phyloP scores from a whole-genome alignment of 1,140 invertebrate genomes.

The Meloidogyne floridensis region DNA sequence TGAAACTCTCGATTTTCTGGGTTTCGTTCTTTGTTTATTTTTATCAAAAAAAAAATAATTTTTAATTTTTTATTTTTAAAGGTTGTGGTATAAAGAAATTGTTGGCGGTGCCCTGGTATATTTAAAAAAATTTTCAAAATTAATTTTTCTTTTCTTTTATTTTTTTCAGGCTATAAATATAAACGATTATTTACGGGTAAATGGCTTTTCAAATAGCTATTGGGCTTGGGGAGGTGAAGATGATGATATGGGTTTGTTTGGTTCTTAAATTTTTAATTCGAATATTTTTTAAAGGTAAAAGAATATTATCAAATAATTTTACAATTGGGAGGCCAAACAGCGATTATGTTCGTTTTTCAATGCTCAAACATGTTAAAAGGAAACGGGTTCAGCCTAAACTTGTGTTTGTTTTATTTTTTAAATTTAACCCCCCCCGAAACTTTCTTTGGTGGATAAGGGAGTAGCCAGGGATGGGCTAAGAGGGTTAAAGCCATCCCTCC shows the following conservation, averaged over 20 bases:
- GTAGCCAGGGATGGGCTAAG: no score
- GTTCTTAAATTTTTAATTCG: constrained; percentile 7
- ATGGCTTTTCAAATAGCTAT: constrained; percentile 89
- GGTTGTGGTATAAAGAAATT: constrained; percentile 80
- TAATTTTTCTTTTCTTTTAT: background rate
- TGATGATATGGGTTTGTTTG: constrained; percentile 76
- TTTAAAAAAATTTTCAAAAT: background rate
- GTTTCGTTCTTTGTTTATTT: no score
- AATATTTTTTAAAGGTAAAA: constrained; percentile 49
- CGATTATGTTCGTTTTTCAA: constrained; percentile 60
- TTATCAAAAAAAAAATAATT: no score
- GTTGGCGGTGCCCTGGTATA: constrained; percentile 75
- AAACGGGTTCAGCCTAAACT: constrained; percentile 64
- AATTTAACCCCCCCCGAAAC: background rate
- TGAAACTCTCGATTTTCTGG: no score
- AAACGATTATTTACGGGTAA: constrained; percentile 76
- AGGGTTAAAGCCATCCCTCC: no score
- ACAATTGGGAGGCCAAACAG: constrained; percentile 69
- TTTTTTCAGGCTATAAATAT: constrained; percentile 67
- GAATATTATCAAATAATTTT: constrained; percentile 68
- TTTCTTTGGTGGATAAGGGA: no score
- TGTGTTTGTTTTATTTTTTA: constrained; percentile 47
- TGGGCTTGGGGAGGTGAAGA: constrained; percentile 80
- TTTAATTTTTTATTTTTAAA: background rate
- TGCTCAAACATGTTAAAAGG: constrained; percentile 65